Evolutionary conservation across 64 coral and sea anemone species (phyloP), one percentile per base, ranked within the genome.

Genomic region (Platygyra sinensis): DNA sequence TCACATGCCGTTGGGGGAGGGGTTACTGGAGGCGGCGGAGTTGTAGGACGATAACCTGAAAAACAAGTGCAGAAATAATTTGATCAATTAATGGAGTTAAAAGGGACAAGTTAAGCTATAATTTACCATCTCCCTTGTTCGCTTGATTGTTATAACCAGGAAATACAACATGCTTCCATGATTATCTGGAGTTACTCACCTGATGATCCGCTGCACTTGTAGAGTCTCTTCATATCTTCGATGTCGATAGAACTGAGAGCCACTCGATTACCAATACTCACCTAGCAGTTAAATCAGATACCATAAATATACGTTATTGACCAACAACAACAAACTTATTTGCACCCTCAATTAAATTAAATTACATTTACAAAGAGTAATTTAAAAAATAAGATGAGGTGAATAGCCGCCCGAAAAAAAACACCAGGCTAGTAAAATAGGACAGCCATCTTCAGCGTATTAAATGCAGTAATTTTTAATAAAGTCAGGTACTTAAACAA

Each of bases 221-320:
- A 90, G 27, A 90, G 28, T 55, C 10, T n/a, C 62, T 36, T 90
- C 36, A 90, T 71, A 14, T 90, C 64, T 24, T 36, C 24, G 1
- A 52, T 72, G 49, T 90, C 88, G 2, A 90, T 82, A 38, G 64
- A 0, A 73, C 88, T 90, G 4, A 90, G 79, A 24, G 42, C 88
- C 15, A 2, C 3, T 64, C 88, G 72, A 10, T 90, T 67, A 33
- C 88, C 88, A 90, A 90, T 69, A 32, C 28, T 73, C 1, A 90
- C 88, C 88, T 90, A 73, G 3, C 30, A 13, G 54, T 27, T 25
- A 78, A 78, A 69, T 22, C 33, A 36, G 33, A 69, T 11, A 11
- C 22, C 22, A 9, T 69, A n/a, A n/a, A n/a, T n/a, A n/a, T n/a
- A n/a, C n/a, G n/a, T n/a, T n/a, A n/a, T n/a, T n/a, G n/a, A n/a